Conservation (phyloP, 2,888 invertebrate genomes). For the Apamea monoglypha region DNA sequence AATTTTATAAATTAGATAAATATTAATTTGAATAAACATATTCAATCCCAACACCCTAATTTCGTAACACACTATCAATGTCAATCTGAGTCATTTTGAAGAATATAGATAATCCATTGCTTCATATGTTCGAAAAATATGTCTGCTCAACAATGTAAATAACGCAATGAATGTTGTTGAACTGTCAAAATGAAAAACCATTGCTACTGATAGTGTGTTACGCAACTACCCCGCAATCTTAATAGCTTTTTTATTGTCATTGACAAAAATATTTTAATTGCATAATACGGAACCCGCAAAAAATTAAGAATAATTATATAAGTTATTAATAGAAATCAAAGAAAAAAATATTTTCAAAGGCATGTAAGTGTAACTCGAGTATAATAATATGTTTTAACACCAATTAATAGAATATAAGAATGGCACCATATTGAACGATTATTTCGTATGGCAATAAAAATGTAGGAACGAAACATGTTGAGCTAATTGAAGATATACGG, state of each 20-base stretch:
- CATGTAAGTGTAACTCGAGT: conserved; percentile 20
- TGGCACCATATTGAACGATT: conserved; percentile 60
- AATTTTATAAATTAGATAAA: background rate
- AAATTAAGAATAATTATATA: too few species aligned
- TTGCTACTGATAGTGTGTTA: background rate
- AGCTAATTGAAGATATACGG: conserved; percentile 14
- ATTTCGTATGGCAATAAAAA: conserved; percentile 61
- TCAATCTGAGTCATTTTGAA: background rate
- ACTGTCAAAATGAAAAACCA: background rate
- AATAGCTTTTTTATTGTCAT: background rate
- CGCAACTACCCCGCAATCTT: background rate
- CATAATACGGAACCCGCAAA: too few species aligned
- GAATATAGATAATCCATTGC: too few species aligned
- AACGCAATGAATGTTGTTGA: background rate
- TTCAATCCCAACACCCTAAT: background rate
- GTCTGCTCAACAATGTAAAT: background rate
- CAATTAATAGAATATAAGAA: conserved; percentile 53
- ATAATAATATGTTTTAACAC: conserved; percentile 29
- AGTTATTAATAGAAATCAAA: background rate
- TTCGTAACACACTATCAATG: background rate
- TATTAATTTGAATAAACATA: background rate
- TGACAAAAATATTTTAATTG: background rate
- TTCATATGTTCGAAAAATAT: background rate
- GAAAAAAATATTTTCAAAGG: background rate
- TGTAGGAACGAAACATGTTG: conserved; percentile 38